Conservation (phyloP, 1,140 invertebrate species). For the Aphaenogaster floridana region DNA sequence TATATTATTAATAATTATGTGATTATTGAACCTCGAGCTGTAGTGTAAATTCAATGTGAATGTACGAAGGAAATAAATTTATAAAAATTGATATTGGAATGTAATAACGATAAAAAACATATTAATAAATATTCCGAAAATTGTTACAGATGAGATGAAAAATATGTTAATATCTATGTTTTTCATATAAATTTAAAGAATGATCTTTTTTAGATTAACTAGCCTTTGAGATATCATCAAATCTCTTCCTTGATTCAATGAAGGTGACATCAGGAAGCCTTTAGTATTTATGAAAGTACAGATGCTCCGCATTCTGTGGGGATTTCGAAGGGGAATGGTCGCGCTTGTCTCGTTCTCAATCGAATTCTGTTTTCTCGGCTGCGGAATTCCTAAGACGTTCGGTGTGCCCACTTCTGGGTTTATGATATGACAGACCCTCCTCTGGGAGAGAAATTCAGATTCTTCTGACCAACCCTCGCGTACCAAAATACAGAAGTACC, state of each 20-base stretch:
- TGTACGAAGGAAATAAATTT: neutral
- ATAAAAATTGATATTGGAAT: neutral
- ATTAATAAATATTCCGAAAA: neutral
- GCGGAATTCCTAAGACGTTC: constrained; percentile 84
- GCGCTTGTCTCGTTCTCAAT: constrained; percentile 82
- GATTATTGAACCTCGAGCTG: neutral
- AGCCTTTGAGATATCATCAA: neutral
- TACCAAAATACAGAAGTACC: constrained; percentile 34
- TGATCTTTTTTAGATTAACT: neutral
- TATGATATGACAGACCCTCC: constrained; percentile 60
- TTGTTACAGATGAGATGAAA: neutral
- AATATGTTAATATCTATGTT: neutral
- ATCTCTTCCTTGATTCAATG: constrained; percentile 56
- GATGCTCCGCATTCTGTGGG: constrained; percentile 82
- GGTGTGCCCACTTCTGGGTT: constrained; percentile 34
- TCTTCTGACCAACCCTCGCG: constrained; percentile 56
- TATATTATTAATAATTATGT: neutral
- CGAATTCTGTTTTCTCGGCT: constrained; percentile 84
- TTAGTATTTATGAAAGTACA: constrained; percentile 83
- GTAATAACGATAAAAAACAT: neutral
- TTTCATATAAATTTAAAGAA: constrained; percentile 1
- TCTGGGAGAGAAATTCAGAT: constrained; percentile 62
- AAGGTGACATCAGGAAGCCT: constrained; percentile 73
- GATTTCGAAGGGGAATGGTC: constrained; percentile 67
- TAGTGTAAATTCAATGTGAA: neutral